These are phyloP conservation scores for Caenorhabditis becei DNA, from an alignment of 2,888 invertebrate species.

Conservation along the genomic window DNA sequence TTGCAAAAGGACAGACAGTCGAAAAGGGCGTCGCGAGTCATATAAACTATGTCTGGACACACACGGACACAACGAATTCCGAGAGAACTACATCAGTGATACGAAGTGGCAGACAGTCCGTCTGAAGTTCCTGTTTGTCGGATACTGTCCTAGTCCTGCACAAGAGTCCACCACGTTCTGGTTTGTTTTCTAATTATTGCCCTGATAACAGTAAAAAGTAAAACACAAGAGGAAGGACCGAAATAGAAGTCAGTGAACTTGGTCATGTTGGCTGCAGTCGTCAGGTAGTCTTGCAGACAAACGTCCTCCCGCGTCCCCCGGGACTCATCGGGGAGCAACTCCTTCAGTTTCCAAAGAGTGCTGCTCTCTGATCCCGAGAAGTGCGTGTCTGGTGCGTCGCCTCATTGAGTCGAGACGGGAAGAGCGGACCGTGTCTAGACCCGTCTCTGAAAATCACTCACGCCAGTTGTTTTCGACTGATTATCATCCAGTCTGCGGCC, in stretches of 20 bases:
- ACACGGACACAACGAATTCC: not conserved
- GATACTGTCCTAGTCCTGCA: no score
- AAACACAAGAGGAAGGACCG: not conserved
- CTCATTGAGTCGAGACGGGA: not conserved
- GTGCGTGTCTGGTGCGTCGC: not conserved
- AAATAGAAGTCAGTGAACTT: not conserved
- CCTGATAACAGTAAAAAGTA: no score
- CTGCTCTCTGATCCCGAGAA: slow-evolving; percentile 5
- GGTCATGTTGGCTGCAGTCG: not conserved
- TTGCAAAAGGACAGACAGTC: slow-evolving; percentile 40
- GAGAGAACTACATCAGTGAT: not conserved
- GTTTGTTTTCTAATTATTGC: no score
- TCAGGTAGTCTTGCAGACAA: no score
- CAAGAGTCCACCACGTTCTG: no score
- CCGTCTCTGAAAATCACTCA: slow-evolving; percentile 33
- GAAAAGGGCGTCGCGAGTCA: not conserved
- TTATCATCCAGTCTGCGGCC: slow-evolving; percentile 34
- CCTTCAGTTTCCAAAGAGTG: no score
- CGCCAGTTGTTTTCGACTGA: slow-evolving; percentile 33
- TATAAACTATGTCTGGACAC: slow-evolving; percentile 9
- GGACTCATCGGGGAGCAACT: no score
- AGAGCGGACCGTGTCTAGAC: not conserved
- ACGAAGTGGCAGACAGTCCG: no score
- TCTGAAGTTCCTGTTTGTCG: no score
- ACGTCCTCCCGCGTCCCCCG: no score